Base-by-base conservation (phyloP, 2,888 invertebrate genomes). In the Vandiemenella viatica region DNA sequence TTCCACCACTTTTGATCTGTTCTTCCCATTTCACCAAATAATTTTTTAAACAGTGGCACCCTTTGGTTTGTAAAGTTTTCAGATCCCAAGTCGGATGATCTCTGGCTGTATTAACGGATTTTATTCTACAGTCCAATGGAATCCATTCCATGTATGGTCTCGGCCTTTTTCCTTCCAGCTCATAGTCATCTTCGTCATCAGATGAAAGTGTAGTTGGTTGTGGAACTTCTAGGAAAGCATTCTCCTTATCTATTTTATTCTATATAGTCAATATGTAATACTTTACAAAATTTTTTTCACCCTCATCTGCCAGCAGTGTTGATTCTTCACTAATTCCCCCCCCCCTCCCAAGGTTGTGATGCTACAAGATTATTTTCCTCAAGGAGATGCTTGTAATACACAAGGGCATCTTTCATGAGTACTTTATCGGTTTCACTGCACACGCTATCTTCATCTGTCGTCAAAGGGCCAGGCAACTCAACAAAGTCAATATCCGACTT, bases 1-100 rank as follows among this genome's bases (percentile, higher is more conserved):
- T 56, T 48, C 57, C 56, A 37, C 56, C 54, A 4, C 38, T 52
- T 37, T 54, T 52, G 2, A 55, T 49, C 6, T 55, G 46, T 41
- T 50, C 38, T 46, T 53, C 44, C 54, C 52, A 56, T 45, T 38
- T 48, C n/a, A 44, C 32, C 41, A 55, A 44, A 17, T 40, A 15
- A 40, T 17, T 15, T 40, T 40, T 40, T 13, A 40, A 16, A 15
- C 41, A 3, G 15, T 40, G 3, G 41, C n/a, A 40, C 16, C 41
- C 13, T 40, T 40, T 40, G 41, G 13, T 50, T 45, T 53, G 44
- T 13, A 56, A 22, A 41, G 45, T 51, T 45, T 52, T 37, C 43
- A 57, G 43, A 26, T 23, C 50, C 54, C 53, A 56, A 7, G 5
- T 50, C 10, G 56, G 55, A 48, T 56, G 51, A 18, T 16, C 21